Evolutionary conservation across 30 jellyfish, hydroid and myxozoan species (phyloP).

Genomic region (Hydra vulgaris): DNA sequence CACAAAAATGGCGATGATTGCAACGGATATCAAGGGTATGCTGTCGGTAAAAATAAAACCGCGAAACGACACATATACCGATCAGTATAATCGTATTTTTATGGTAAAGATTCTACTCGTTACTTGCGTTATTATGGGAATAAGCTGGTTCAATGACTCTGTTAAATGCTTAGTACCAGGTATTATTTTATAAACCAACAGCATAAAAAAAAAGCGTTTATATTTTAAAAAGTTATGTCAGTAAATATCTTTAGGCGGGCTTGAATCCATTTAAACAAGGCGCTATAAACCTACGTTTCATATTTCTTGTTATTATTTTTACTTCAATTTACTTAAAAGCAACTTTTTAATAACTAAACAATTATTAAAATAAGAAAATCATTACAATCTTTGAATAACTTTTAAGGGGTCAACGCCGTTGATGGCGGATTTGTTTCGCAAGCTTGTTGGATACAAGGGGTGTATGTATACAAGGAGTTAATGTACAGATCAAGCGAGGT

Average conservation of each 20-base stretch:
- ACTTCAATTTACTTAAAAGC: background rate
- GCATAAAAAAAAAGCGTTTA: no score
- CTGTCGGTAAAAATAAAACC: conserved; percentile 24
- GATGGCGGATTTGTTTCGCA: conserved; percentile 29
- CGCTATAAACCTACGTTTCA: no score
- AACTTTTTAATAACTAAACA: background rate
- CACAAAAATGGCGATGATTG: conserved; percentile 31
- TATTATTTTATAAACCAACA: no score
- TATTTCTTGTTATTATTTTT: no score
- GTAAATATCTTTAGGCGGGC: no score
- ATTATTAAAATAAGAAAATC: background rate
- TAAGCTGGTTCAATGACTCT: conserved; percentile 22
- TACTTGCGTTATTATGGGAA: conserved; percentile 19
- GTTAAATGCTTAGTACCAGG: conserved; percentile 24
- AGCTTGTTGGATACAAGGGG: conserved; percentile 45
- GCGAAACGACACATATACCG: conserved; percentile 25
- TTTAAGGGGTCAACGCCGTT: conserved; percentile 3
- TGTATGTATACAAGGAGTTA: conserved; percentile 30
- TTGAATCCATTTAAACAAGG: no score
- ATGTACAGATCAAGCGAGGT: background rate
- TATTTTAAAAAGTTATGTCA: no score
- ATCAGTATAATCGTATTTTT: conserved; percentile 28
- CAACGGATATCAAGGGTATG: conserved; percentile 40
- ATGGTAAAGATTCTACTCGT: conserved; percentile 27
- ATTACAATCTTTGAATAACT: background rate